Evolutionary conservation across 2,797 vertebrate species (phyloP).

Genomic region (Vireo griseus): DNA sequence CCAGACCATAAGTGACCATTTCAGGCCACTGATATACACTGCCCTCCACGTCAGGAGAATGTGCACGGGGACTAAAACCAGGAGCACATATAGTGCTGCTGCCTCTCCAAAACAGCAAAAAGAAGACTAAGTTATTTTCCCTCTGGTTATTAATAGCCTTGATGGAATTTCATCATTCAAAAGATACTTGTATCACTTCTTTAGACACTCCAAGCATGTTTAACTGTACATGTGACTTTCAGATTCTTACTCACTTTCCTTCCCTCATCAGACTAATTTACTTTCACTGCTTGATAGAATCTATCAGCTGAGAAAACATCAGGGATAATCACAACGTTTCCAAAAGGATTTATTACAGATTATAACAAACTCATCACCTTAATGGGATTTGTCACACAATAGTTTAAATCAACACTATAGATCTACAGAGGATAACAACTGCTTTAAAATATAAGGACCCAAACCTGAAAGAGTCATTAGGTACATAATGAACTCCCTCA

Average conservation of each 20-base stretch:
- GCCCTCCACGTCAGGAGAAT: not conserved
- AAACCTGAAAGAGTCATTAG: not conserved
- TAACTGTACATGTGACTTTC: not conserved
- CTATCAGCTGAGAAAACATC: not conserved
- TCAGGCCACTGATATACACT: not conserved
- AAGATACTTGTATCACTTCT: not conserved
- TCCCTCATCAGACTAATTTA: not conserved
- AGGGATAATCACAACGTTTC: not conserved
- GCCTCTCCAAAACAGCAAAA: not conserved
- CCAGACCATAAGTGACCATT: not conserved
- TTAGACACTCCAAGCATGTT: not conserved
- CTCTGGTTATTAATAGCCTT: not conserved
- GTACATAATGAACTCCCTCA: not conserved
- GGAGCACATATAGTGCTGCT: not conserved
- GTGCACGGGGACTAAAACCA: accelerated
- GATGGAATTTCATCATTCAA: not conserved
- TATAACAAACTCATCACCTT: not conserved
- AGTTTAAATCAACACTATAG: not conserved
- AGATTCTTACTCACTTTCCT: not conserved
- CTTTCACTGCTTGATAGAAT: not conserved
- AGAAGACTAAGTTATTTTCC: not conserved
- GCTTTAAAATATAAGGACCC: not conserved
- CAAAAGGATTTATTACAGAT: not conserved
- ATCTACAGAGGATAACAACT: not conserved
- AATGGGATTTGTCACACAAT: not conserved